phyloP scores from a whole-genome alignment of 1,140 invertebrate genomes.

The Drosophila eugracilis region DNA sequence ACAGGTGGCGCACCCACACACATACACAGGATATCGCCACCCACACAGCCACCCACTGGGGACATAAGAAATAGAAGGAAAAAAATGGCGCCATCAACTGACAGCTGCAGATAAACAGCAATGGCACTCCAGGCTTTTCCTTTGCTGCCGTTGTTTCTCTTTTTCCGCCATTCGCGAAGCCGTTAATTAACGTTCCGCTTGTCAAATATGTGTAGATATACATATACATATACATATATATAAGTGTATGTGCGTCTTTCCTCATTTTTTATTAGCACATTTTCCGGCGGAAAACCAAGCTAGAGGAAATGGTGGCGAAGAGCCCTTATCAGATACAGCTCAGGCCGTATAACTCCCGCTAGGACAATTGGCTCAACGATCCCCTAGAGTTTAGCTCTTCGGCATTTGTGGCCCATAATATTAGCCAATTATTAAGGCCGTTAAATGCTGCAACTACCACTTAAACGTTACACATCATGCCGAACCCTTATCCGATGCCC shows the following conservation, averaged over 20 bases:
- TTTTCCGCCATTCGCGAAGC: slow-evolving; percentile 42
- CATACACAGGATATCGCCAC: not conserved
- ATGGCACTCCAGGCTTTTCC: slow-evolving; percentile 29
- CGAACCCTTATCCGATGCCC: not conserved
- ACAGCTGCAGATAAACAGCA: slow-evolving; percentile 67
- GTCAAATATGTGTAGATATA: slow-evolving; percentile 29
- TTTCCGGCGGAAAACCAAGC: not conserved
- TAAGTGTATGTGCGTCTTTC: slow-evolving; percentile 13
- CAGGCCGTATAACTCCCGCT: slow-evolving; percentile 28
- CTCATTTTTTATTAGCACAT: slow-evolving; percentile 51
- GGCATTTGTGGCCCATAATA: slow-evolving; percentile 47
- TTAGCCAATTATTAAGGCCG: slow-evolving; percentile 38
- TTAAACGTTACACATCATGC: slow-evolving; percentile 8
- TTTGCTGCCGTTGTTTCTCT: slow-evolving; percentile 6
- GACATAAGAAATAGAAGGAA: too few relatives aligned
- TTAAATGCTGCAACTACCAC: slow-evolving; percentile 44
- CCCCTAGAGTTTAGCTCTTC: slow-evolving; percentile 10
- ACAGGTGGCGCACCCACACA: slow-evolving; percentile 47
- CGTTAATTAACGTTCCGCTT: slow-evolving; percentile 71
- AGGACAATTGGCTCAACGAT: slow-evolving; percentile 64
- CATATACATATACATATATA: slow-evolving; percentile 17
- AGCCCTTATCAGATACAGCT: slow-evolving; percentile 21
- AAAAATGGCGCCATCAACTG: slow-evolving; percentile 61
- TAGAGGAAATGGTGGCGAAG: not conserved
- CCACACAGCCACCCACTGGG: slow-evolving; percentile 2